Conservation (phyloP, 1,140 invertebrate genomes). For the Drosophila setifemur region DNA sequence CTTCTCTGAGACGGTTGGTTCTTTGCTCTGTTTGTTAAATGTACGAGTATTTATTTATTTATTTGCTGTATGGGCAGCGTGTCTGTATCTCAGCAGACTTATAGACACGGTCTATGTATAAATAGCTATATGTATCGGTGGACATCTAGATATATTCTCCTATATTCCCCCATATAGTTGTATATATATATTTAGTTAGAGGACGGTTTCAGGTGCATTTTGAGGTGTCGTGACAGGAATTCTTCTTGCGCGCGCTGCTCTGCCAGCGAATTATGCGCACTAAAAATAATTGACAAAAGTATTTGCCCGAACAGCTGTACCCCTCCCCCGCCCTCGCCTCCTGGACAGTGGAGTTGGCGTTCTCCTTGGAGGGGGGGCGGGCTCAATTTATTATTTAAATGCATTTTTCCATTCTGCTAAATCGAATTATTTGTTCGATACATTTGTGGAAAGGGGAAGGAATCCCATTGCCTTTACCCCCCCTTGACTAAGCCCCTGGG, state of each 20-base stretch:
- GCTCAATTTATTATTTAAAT: no score
- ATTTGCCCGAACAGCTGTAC: slow-evolving; percentile 35
- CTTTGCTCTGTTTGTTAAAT: slow-evolving; percentile 48
- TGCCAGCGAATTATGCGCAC: slow-evolving; percentile 70
- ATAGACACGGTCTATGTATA: slow-evolving; percentile 9
- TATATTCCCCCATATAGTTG: background rate
- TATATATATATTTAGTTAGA: background rate
- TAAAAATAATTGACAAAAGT: slow-evolving; percentile 74
- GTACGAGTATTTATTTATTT: slow-evolving; percentile 66
- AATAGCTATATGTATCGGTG: slow-evolving; percentile 26
- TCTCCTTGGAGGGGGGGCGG: no score
- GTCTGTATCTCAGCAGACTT: slow-evolving; percentile 34
- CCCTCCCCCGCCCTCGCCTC: background rate
- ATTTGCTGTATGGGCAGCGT: slow-evolving; percentile 34
- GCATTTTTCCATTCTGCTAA: no score
- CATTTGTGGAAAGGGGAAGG: no score
- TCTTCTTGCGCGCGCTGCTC: slow-evolving; percentile 62
- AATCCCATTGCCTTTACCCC: no score
- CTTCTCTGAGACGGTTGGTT: background rate
- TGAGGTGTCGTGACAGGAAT: slow-evolving; percentile 79
- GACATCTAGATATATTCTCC: slow-evolving; percentile 4
- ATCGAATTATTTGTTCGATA: no score
- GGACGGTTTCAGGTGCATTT: slow-evolving; percentile 70
- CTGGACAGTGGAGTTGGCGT: background rate
- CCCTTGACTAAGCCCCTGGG: background rate